Conservation (phyloP, 2,797 vertebrate genomes). For the Falco peregrinus region DNA sequence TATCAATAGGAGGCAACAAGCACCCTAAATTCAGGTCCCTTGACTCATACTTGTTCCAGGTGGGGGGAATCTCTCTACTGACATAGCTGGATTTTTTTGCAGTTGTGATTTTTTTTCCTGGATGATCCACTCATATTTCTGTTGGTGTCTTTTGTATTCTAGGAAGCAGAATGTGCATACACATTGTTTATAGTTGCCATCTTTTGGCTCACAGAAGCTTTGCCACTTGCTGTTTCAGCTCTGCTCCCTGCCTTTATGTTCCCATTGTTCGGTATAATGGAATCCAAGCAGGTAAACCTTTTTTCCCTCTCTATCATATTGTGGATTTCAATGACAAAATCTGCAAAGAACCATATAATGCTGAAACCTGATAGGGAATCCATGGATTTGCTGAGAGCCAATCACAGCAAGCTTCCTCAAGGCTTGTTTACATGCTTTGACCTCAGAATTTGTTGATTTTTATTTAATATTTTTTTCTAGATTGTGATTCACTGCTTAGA, state of each 20-base stretch:
- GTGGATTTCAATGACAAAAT: neutral
- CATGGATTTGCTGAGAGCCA: neutral
- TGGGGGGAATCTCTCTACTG: neutral
- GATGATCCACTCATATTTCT: neutral
- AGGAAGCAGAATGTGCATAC: conserved; percentile 91
- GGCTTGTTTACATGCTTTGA: neutral
- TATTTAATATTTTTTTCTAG: neutral
- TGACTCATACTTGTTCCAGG: neutral
- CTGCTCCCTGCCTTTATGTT: conserved; percentile 89
- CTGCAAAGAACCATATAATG: neutral
- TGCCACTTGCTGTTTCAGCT: conserved; percentile 87
- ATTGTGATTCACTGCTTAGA: neutral
- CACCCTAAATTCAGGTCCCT: neutral
- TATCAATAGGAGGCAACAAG: neutral
- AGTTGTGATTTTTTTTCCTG: neutral
- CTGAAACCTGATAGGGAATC: neutral
- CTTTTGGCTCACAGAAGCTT: conserved; percentile 88
- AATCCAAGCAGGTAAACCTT: conserved; percentile 80
- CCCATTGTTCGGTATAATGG: conserved; percentile 88
- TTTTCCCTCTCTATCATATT: neutral
- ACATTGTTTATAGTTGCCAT: conserved; percentile 83
- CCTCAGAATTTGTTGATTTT: neutral
- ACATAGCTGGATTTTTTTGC: neutral
- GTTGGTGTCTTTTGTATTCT: conserved; percentile 14
- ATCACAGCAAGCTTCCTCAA: neutral